Evolutionary conservation across 2,113 vertebrate genomes (phyloP).

Genomic region (Tamias sibiricus): DNA sequence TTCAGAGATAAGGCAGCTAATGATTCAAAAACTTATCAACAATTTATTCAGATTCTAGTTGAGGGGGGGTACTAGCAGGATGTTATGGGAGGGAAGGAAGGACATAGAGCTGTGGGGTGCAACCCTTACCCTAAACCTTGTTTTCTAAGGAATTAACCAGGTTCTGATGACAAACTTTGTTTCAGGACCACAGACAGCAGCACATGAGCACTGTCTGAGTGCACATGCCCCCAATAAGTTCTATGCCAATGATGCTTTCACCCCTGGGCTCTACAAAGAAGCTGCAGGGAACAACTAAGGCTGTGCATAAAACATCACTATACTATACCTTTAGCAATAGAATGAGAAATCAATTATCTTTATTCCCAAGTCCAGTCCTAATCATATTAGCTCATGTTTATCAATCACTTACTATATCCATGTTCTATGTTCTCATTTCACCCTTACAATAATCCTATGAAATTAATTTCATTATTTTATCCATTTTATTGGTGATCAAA

Average conservation of each 20-base stretch:
- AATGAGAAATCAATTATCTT: not conserved
- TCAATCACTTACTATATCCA: not conserved
- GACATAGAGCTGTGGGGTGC: not conserved
- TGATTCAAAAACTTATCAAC: not conserved
- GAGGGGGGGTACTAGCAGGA: not conserved
- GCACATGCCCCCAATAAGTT: not conserved
- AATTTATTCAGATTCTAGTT: not conserved
- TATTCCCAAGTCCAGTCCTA: not conserved
- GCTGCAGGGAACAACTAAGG: not conserved
- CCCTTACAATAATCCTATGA: not conserved
- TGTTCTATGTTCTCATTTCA: not conserved
- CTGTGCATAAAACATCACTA: not conserved
- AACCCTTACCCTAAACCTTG: not conserved
- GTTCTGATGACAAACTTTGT: not conserved
- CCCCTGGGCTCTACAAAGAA: not conserved
- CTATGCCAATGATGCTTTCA: not conserved
- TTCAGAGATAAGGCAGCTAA: not conserved
- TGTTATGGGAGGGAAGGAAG: not conserved
- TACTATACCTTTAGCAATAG: not conserved
- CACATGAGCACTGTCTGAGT: not conserved
- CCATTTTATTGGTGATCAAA: not conserved
- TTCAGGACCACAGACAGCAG: slow-evolving; percentile 59
- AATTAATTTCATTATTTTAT: not conserved
- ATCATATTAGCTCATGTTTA: not conserved
- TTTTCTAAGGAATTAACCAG: not conserved